These are phyloP conservation scores for Parazoanthus swiftii DNA, from an alignment of 92 coral and sea anemone genomes.

Conservation along the genomic window DNA sequence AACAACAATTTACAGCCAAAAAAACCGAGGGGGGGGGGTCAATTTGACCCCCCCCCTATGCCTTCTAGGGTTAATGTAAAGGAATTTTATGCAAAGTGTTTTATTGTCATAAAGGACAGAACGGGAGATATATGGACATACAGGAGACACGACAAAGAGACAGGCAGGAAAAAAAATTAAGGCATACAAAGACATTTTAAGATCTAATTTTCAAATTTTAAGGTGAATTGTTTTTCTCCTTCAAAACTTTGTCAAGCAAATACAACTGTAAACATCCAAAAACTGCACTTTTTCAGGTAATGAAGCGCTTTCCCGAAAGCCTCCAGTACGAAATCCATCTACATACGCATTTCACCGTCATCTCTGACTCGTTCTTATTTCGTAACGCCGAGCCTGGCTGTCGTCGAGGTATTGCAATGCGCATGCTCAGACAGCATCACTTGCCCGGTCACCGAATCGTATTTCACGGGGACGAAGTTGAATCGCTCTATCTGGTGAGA, in stretches of 20 bases:
- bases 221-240: neutral
- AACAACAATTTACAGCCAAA: too few species aligned
- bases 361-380: constrained; percentile 86
- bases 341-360: constrained; percentile 89
- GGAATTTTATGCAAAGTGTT: too few species aligned
- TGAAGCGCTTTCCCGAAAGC: constrained; percentile 90
- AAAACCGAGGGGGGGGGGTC: too few species aligned
- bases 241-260: neutral
- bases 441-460: constrained; percentile 86
- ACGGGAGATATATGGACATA: too few species aligned
- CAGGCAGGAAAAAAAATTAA: too few species aligned
- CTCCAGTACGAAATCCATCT: constrained; percentile 96
- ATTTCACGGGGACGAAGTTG: constrained; percentile 85
- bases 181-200: too few species aligned
- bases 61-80: too few species aligned
- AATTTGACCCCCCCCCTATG: too few species aligned
- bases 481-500: constrained; percentile 80
- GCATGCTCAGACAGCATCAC: constrained; percentile 92
- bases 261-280: neutral
- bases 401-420: constrained; percentile 78
- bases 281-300: constrained; percentile 60
- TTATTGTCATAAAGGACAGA: too few species aligned
- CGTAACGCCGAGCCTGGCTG: constrained; percentile 70
- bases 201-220: too few species aligned
- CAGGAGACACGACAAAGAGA: too few species aligned